These are phyloP conservation scores for Tachina fera DNA, from an alignment of 2,888 invertebrate genomes.

Conservation along the genomic window DNA sequence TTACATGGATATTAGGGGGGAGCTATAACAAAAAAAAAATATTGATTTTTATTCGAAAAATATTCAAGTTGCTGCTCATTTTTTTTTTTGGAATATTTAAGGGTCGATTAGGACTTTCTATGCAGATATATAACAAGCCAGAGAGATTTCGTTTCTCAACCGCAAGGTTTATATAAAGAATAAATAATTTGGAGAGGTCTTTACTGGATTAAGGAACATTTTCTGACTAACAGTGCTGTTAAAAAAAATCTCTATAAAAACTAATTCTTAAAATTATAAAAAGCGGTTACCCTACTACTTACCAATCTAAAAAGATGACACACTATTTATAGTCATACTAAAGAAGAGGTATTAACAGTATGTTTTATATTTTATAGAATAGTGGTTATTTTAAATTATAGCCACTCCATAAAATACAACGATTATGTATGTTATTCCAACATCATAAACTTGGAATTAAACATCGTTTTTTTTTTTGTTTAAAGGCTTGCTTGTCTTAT, in stretches of 20 bases:
- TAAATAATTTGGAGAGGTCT: too few relatives aligned
- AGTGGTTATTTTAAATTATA: slow-evolving; percentile 70
- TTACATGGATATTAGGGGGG: slow-evolving; percentile 1
- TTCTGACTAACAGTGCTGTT: too few relatives aligned
- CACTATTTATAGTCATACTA: slow-evolving; percentile 31
- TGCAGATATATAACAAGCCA: too few relatives aligned
- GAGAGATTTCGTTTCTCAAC: too few relatives aligned
- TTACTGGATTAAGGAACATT: too few relatives aligned
- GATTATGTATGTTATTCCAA: slow-evolving; percentile 69
- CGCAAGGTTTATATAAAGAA: too few relatives aligned
- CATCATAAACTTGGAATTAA: slow-evolving; percentile 68
- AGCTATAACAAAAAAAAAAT: not conserved
- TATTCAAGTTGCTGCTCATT: too few relatives aligned
- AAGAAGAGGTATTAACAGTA: slow-evolving; percentile 49
- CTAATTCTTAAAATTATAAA: too few relatives aligned
- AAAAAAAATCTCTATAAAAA: too few relatives aligned
- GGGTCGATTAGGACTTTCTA: too few relatives aligned
- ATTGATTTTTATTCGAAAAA: not conserved
- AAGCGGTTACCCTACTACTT: slow-evolving; percentile 11
- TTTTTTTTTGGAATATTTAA: too few relatives aligned
- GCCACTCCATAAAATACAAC: slow-evolving; percentile 66
- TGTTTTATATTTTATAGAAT: slow-evolving; percentile 56
- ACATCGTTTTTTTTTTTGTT: slow-evolving; percentile 5
- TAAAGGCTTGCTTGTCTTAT: not conserved
- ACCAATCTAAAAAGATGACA: slow-evolving; percentile 33